Percentiles rank a stretch among this genome's conserved stretches.
Evolutionary conservation across 2,113 vertebrate genomes (phyloP).

Genomic region (Takifugu flavidus): DNA sequence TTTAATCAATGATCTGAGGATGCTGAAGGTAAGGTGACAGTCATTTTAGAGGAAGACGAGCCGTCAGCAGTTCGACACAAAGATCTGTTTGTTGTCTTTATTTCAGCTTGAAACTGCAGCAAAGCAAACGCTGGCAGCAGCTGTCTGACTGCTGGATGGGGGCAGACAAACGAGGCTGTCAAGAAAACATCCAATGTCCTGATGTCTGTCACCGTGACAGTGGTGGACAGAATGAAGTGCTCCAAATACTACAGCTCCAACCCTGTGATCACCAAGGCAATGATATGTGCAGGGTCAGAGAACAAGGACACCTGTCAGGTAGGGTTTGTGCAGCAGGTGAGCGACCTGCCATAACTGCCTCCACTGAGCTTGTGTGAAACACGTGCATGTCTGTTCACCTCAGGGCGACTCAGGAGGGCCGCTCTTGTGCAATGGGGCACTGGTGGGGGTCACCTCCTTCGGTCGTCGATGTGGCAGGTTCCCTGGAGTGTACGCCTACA

Average conservation of each 20-base stretch:
- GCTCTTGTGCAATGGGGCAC: slow-evolving; percentile 44
- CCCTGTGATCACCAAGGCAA: slow-evolving; percentile 44
- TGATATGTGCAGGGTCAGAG: slow-evolving; percentile 66
- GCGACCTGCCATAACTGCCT: neutral
- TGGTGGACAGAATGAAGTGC: slow-evolving; percentile 56
- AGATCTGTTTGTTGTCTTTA: neutral
- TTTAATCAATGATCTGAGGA: slow-evolving; percentile 62
- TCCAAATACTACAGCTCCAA: slow-evolving; percentile 37
- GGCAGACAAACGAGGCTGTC: neutral
- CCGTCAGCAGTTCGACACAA: neutral
- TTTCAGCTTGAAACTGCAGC: slow-evolving; percentile 52
- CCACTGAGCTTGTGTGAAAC: neutral
- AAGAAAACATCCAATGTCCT: slow-evolving; percentile 48
- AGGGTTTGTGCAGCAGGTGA: neutral
- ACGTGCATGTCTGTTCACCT: neutral
- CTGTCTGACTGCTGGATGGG: slow-evolving; percentile 73
- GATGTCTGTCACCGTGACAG: slow-evolving; percentile 55
- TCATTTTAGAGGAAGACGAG: too few relatives aligned
- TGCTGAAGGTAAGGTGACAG: slow-evolving; percentile 66
- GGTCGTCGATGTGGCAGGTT: slow-evolving; percentile 1
- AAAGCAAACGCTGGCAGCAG: slow-evolving; percentile 19
- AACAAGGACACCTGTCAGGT: slow-evolving; percentile 42
- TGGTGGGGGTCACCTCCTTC: slow-evolving; percentile 64
- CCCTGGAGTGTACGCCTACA: slow-evolving; percentile 62
- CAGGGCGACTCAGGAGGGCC: slow-evolving; percentile 74